Evolutionary conservation across 1,140 invertebrate genomes (phyloP).

Genomic region (Saccostrea glomerata): DNA sequence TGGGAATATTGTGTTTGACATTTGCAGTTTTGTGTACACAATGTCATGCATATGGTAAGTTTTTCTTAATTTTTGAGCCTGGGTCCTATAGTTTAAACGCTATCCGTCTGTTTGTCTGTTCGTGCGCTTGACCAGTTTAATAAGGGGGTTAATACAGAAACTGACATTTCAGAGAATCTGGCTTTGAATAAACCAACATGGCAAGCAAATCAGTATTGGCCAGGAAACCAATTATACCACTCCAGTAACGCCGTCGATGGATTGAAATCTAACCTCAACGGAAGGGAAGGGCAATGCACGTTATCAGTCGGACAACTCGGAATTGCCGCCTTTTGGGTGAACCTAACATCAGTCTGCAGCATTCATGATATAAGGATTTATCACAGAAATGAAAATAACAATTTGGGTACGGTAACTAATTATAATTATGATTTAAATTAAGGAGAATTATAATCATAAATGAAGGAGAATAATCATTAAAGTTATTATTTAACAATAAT

Average conservation of each 20-base stretch:
- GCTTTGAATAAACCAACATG: neutral
- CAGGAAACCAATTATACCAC: neutral
- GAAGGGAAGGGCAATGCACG: neutral
- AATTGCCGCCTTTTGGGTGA: neutral
- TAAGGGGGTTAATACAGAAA: too few relatives aligned
- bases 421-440: neutral
- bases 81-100: too few relatives aligned
- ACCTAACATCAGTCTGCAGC: neutral
- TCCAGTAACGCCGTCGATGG: neutral
- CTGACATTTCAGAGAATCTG: neutral
- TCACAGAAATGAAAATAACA: neutral
- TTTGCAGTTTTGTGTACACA: too few relatives aligned
- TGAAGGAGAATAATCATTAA: neutral
- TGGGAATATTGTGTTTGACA: too few relatives aligned
- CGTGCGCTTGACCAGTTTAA: too few relatives aligned
- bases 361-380: neutral
- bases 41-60: too few relatives aligned
- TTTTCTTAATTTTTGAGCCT: too few relatives aligned
- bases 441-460: neutral
- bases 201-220: neutral
- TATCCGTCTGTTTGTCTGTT: too few relatives aligned
- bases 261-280: neutral
- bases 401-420: neutral
- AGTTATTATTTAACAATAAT: too few relatives aligned
- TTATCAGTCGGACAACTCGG: neutral